Base-by-base conservation (phyloP, 1,140 invertebrate genomes). In the Mylabris phalerata region DNA sequence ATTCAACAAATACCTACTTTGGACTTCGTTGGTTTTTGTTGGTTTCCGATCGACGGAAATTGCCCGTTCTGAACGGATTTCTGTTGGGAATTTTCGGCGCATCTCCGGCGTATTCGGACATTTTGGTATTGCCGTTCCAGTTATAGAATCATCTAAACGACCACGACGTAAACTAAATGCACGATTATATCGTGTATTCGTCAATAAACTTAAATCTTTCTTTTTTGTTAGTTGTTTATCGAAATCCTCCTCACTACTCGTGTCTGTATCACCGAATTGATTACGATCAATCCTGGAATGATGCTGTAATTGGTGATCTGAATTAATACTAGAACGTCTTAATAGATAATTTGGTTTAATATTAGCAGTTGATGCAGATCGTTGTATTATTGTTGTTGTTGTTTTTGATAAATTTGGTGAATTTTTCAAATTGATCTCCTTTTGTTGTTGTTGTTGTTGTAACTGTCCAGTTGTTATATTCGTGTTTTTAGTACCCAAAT, bases 131-230 rank as follows among this genome's bases (percentile, higher is more conserved):
- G 50, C 49, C 27, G 32, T 50, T 7, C 4, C 67, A 66, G 41
- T 32, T 32, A 5, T 4, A 6, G 69, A 67, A 46, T 73, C 71
- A 48, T 67, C 72, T 48, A 65, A 66, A 49, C 77, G 59, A 61
- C 73, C 62, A 52, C 71, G 50, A 42, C 67, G 57, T 50, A 70
- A 69, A 50, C 66, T 68, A 43, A 82, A 75, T 1, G 79, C 77
- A 55, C 80, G 75, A 59, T 80, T 82, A 51, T 79, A 78, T 24
- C 80, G 74, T 11, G 79, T 80, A 46, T 79, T 81, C 4, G 75
- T 77, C 24, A 80, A 32, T 32, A 32, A 32, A 32, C 32, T 54
- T 2, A 66, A 48, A 48, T 71, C 70, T 48, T 69, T 68, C 25
- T 66, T 67, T 57, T 71, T 73, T 7, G 63, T 54, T 7, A 67